Percentiles rank a stretch among this genome's conserved stretches.
These are phyloP conservation scores for Margarornis squamiger DNA, from an alignment of 2,797 vertebrate genomes.

Conservation along the genomic window DNA sequence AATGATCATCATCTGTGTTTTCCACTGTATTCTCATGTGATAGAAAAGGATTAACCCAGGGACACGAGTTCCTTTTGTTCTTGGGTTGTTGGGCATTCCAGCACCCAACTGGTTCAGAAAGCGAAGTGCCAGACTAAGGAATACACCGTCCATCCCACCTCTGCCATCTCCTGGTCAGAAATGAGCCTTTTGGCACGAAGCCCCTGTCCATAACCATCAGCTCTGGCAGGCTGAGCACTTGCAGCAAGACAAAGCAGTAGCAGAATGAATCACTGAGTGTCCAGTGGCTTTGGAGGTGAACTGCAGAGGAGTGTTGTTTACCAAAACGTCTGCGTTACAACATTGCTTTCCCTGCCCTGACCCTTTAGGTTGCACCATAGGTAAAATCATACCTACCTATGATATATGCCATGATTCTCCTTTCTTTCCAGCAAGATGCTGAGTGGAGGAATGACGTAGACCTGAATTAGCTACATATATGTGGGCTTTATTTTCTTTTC, in stretches of 20 bases:
- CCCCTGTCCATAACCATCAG: neutral
- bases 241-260: constrained; percentile 66
- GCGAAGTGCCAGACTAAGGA: neutral
- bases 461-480: constrained; percentile 71
- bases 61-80: neutral
- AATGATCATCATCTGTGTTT: neutral
- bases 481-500: constrained; percentile 60
- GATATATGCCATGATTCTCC: constrained; percentile 73
- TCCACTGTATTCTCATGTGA: neutral
- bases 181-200: neutral
- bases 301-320: constrained; percentile 63
- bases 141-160: neutral
- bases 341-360: constrained; percentile 18
- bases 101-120: neutral
- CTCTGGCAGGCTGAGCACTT: constrained; percentile 32
- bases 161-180: neutral
- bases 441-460: constrained; percentile 72
- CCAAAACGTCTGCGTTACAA: constrained; percentile 21
- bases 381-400: constrained; percentile 74
- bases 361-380: constrained; percentile 38
- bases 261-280: constrained; percentile 28
- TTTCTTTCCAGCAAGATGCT: constrained; percentile 76
- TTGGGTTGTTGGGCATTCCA: neutral
- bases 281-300: neutral
- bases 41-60: neutral